Conservation (phyloP, 2,888 invertebrate genomes). For the Pterobdella sp. region DNA sequence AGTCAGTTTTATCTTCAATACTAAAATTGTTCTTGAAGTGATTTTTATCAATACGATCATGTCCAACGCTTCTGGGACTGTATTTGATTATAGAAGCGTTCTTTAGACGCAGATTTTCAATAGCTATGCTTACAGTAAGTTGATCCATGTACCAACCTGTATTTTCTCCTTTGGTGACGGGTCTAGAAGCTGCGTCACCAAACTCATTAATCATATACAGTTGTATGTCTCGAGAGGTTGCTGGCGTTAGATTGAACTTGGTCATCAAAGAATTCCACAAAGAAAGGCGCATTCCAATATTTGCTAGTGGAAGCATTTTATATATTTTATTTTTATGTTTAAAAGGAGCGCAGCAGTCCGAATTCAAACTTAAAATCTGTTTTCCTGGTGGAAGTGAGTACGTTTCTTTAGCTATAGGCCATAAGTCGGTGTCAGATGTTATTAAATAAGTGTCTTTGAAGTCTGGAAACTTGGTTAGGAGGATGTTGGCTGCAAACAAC, state of each 20-base stretch:
- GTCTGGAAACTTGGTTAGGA: slow-evolving; percentile 14
- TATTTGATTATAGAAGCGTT: slow-evolving; percentile 21
- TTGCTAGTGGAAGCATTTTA: slow-evolving; percentile 32
- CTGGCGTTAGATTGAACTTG: slow-evolving; percentile 19
- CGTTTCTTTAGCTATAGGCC: slow-evolving; percentile 30
- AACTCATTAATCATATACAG: slow-evolving; percentile 28
- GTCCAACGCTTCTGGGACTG: slow-evolving; percentile 24
- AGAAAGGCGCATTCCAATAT: slow-evolving; percentile 28
- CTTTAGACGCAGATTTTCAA: slow-evolving; percentile 12
- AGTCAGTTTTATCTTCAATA: slow-evolving; percentile 29
- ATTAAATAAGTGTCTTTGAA: slow-evolving; percentile 25
- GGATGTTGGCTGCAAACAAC: slow-evolving; percentile 31
- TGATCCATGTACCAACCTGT: slow-evolving; percentile 35
- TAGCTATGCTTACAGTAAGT: slow-evolving; percentile 27
- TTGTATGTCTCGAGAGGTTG: slow-evolving; percentile 30
- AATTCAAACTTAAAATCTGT: slow-evolving; percentile 28
- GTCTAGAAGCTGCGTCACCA: slow-evolving; percentile 29
- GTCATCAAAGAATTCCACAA: slow-evolving; percentile 29
- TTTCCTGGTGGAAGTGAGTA: slow-evolving; percentile 25
- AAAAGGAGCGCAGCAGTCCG: slow-evolving; percentile 32
- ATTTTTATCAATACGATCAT: slow-evolving; percentile 32
- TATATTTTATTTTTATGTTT: slow-evolving; percentile 26
- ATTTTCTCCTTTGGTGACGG: slow-evolving; percentile 33
- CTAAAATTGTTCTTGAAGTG: slow-evolving; percentile 16
- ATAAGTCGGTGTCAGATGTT: slow-evolving; percentile 33